Evolutionary conservation across 1,140 invertebrate species (phyloP).

Genomic region (Diorhabda elongata): DNA sequence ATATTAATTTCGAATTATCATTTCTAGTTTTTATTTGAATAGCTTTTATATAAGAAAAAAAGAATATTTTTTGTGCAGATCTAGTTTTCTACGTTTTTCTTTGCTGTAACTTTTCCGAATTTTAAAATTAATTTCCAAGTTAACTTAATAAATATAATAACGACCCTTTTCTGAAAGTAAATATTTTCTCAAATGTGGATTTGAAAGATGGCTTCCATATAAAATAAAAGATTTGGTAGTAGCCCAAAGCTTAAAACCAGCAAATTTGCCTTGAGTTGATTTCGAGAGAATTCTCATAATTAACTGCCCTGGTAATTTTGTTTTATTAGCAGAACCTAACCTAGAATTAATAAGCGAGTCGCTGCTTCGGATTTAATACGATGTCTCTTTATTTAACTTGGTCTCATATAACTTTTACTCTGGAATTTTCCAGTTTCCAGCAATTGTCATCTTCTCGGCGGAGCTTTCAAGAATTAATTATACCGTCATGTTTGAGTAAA

Average conservation of each 20-base stretch:
- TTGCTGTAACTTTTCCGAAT: no score
- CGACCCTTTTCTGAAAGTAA: no score
- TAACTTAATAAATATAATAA: no score
- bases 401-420: slow-evolving; percentile 9
- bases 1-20: no score
- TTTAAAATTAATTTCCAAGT: no score
- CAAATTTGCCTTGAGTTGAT: not conserved
- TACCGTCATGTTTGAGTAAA: not conserved
- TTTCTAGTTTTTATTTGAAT: no score
- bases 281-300: not conserved
- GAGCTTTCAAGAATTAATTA: slow-evolving; percentile 1
- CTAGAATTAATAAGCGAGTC: slow-evolving; percentile 6
- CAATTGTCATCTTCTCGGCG: slow-evolving; percentile 9
- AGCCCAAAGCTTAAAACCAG: not conserved
- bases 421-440: slow-evolving; percentile 5
- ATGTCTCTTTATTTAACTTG: slow-evolving; percentile 11
- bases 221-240: not conserved
- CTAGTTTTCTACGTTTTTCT: no score
- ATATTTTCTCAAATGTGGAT: no score
- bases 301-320: slow-evolving; percentile 11
- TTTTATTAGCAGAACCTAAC: slow-evolving; percentile 5
- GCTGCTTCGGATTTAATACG: slow-evolving; percentile 8
- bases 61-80: no score
- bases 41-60: no score
- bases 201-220: no score